Evolutionary conservation across 1,140 invertebrate species (phyloP).

Genomic region (Drosophila nasuta): DNA sequence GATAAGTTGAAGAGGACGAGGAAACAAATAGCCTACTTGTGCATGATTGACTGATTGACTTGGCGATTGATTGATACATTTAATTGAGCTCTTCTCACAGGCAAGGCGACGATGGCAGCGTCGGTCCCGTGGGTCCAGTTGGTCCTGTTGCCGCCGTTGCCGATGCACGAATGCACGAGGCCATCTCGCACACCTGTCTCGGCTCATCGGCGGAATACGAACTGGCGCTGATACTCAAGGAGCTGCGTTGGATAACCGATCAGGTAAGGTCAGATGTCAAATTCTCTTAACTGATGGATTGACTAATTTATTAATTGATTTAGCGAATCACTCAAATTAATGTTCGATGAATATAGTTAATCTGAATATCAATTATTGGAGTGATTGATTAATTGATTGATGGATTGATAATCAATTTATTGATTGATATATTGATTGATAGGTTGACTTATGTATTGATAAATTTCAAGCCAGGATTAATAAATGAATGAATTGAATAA

Average conservation of each 20-base stretch:
- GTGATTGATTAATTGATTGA: no score
- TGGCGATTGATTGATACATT: constrained; percentile 18
- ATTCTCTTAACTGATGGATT: background rate
- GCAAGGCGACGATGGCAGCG: constrained; percentile 85
- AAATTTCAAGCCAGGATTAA: no score
- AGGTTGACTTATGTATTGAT: no score
- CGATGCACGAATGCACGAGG: constrained; percentile 79
- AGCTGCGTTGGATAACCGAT: constrained; percentile 93
- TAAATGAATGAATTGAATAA: no score
- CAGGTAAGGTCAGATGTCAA: constrained; percentile 83
- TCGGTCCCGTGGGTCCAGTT: constrained; percentile 86
- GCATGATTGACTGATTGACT: constrained; percentile 16
- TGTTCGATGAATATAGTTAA: no score
- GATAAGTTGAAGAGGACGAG: constrained; percentile 1
- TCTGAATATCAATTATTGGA: no score
- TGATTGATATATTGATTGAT: no score
- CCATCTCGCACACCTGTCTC: constrained; percentile 87
- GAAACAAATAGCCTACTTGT: constrained; percentile 8
- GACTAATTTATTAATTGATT: background rate
- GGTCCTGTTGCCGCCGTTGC: constrained; percentile 75
- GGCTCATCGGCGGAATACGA: constrained; percentile 91
- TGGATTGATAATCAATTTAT: no score
- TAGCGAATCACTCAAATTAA: no score
- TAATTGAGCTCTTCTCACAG: constrained; percentile 51
- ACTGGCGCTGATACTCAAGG: constrained; percentile 96